Percentiles rank a stretch among this genome's conserved stretches.
Conservation (phyloP, 1,140 invertebrate species). For the Papilio helenus region DNA sequence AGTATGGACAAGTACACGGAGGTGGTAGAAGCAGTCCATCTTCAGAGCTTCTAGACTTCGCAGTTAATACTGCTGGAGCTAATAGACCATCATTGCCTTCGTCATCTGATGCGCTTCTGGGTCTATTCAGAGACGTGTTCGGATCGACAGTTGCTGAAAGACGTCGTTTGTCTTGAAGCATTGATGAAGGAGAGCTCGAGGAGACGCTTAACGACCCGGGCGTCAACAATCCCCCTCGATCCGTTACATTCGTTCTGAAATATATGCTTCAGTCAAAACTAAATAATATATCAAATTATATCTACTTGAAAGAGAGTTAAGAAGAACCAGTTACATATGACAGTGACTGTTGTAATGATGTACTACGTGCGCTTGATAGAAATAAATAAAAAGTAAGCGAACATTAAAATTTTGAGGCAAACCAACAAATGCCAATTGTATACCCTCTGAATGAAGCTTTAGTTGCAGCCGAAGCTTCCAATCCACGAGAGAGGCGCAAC, state of each 20-base stretch:
- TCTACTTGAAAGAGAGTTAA: conserved; percentile 5
- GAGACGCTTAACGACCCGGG: conserved; percentile 75
- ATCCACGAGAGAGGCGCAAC: conserved; percentile 89
- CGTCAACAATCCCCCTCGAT: conserved; percentile 72
- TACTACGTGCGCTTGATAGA: conserved; percentile 1
- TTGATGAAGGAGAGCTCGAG: conserved; percentile 75
- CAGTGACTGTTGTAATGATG: background rate
- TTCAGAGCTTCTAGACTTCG: conserved; percentile 75
- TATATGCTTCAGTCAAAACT: conserved; percentile 23
- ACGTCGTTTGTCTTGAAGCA: conserved; percentile 71
- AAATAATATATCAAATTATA: background rate
- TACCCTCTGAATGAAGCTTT: conserved; percentile 76
- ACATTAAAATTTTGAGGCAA: conserved; percentile 49
- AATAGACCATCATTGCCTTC: conserved; percentile 73
- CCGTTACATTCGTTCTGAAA: conserved; percentile 69
- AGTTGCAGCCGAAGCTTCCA: conserved; percentile 84
- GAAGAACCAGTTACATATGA: background rate
- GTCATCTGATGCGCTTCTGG: conserved; percentile 75
- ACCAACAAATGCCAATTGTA: conserved; percentile 68
- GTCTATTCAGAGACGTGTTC: conserved; percentile 64
- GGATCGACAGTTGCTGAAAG: conserved; percentile 67
- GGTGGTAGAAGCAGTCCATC: conserved; percentile 85
- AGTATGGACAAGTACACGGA: conserved; percentile 91
- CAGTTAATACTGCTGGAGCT: conserved; percentile 65
- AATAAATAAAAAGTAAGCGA: background rate